Conservation (phyloP, 1,140 invertebrate species). For the Neoseiulus cucumeris region DNA sequence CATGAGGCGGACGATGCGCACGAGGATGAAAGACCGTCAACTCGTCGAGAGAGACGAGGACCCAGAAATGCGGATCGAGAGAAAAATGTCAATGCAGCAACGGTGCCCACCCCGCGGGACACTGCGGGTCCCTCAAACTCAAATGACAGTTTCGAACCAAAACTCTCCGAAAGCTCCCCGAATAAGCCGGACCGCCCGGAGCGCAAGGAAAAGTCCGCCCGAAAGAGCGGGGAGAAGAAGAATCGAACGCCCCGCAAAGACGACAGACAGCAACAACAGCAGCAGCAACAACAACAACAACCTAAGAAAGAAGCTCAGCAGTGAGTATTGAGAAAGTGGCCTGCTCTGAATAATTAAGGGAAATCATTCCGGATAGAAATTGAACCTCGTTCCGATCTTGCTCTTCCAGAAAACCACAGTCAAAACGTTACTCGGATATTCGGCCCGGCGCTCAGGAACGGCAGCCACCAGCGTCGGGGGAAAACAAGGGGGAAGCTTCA, state of each 20-base stretch:
- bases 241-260: not conserved
- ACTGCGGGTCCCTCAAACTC: too few species aligned
- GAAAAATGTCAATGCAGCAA: too few species aligned
- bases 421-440: conserved; percentile 1
- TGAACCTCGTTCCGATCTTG: not conserved
- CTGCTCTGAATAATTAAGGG: not conserved
- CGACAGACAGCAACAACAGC: not conserved
- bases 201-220: too few species aligned
- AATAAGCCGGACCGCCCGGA: too few species aligned
- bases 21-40: not conserved
- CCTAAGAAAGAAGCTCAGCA: not conserved
- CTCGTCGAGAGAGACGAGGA: not conserved
- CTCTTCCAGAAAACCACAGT: not conserved
- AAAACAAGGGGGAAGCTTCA: too few species aligned
- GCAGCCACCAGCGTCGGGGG: too few species aligned
- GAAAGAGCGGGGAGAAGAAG: not conserved
- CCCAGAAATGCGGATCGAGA: too few species aligned
- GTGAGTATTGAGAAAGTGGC: not conserved
- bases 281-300: not conserved
- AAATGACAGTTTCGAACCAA: too few species aligned
- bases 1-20: not conserved
- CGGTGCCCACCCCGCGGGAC: too few species aligned
- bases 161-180: too few species aligned
- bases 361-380: not conserved
- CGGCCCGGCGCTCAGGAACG: not conserved